Conservation (phyloP, 1,140 invertebrate genomes). For the Trypoxylus dichotomus region DNA sequence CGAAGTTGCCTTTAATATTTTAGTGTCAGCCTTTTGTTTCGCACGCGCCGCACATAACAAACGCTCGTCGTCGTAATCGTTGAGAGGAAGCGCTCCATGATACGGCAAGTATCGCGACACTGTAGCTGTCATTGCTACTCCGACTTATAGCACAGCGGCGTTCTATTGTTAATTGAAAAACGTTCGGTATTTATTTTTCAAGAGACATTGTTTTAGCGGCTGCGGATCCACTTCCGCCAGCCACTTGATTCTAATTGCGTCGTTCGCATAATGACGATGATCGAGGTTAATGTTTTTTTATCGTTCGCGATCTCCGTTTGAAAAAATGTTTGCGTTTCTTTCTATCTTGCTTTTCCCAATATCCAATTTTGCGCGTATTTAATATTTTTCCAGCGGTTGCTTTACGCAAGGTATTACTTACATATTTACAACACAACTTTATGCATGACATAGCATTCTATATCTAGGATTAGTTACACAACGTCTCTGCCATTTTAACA, state of each 20-base stretch:
- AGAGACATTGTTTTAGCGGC: neutral
- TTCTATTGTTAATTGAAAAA: conserved; percentile 21
- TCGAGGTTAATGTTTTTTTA: neutral
- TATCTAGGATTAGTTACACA: too few species aligned
- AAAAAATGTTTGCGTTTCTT: neutral
- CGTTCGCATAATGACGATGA: neutral
- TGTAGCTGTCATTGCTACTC: neutral
- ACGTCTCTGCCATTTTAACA: too few species aligned
- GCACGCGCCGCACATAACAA: neutral
- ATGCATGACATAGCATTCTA: too few species aligned
- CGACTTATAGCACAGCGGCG: neutral
- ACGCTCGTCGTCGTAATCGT: neutral
- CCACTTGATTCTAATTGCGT: conserved; percentile 13
- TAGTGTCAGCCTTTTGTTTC: neutral
- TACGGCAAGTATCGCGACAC: neutral
- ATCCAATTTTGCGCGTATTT: too few species aligned
- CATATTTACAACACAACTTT: too few species aligned
- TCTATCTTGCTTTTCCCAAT: too few species aligned
- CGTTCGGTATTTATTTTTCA: conserved; percentile 10
- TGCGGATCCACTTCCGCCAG: neutral
- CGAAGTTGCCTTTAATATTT: neutral
- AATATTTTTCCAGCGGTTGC: too few species aligned
- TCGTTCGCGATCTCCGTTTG: neutral
- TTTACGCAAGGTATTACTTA: too few species aligned
- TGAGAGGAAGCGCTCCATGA: neutral